Base-by-base conservation (phyloP, 2,797 vertebrate species). In the Danio aesculapii region DNA sequence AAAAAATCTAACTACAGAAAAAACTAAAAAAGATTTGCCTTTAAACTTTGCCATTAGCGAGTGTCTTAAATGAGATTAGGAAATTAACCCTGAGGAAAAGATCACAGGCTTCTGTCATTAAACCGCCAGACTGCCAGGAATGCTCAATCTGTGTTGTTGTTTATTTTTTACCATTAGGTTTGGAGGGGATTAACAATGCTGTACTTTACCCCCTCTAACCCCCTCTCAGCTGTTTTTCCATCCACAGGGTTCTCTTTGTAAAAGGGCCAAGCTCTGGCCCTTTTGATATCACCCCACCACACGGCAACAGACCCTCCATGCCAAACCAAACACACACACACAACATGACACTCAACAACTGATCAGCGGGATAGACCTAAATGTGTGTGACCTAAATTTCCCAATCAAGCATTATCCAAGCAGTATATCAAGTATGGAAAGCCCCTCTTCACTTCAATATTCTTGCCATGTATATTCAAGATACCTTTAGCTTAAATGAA, bases 211-310 rank as follows among this genome's bases (percentile, higher is more conserved):
- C 67, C 47, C 67, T 79, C 81, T 81, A 62, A 70, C 67, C 66
- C 82, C 64, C 61, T 57, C 59, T 84, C 66, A 70, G 86, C 84
- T 90, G 84, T 90, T 92, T 91, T 89, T 84, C 83, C 87, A 89
- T 88, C 90, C 84, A 90, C 87, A 89, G 88, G 87, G 87, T 84
- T 83, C 82, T 88, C 87, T 93, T 93, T 93, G 91, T 92, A 89
- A 87, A 82, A 57, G 70, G 82, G 90, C 92, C 90, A 91, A 91
- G 81, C 82, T 87, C 83, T 83, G 84, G 71, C 59, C 63, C 49
- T 78, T 85, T 79, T 83, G 86, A 78, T 85, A 88, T 85, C 84
- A 72, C 72, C 86, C 84, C 83, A 87, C 71, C 87, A 90, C 82
- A 82, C 76, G 49, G 59, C 75, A 63, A 83, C 81, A 84, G 83